Evolutionary conservation across 2,797 vertebrate genomes (phyloP).

Genomic region (Chelidonichthys spinosus): DNA sequence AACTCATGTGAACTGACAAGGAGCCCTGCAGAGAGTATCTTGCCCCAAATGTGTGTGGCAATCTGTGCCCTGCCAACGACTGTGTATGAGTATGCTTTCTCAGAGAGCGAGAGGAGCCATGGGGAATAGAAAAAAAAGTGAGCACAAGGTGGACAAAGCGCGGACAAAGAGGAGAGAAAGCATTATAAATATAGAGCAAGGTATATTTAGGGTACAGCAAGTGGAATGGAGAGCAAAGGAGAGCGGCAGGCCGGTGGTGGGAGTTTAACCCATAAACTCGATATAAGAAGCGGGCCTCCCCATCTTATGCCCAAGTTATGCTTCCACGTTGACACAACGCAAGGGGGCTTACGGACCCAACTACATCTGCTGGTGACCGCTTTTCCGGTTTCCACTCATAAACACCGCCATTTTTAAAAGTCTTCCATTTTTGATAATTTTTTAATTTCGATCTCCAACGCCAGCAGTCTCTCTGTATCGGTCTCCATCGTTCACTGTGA

Average conservation of each 20-base stretch:
- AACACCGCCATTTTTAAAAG: too few species aligned
- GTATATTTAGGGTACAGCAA: slow-evolving; percentile 64
- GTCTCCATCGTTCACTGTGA: too few species aligned
- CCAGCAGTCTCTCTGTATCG: too few species aligned
- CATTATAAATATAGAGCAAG: slow-evolving; percentile 55
- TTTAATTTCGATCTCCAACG: too few species aligned
- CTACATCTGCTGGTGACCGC: too few species aligned
- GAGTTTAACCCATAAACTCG: slow-evolving; percentile 22
- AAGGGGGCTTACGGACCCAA: too few species aligned
- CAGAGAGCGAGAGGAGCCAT: slow-evolving; percentile 42
- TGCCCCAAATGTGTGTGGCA: slow-evolving; percentile 30
- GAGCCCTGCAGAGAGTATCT: slow-evolving; percentile 21
- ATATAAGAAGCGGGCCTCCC: too few species aligned
- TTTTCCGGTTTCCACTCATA: too few species aligned
- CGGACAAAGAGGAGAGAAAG: slow-evolving; percentile 60
- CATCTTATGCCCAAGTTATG: too few species aligned
- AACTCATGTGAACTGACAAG: slow-evolving; percentile 45
- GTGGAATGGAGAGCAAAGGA: slow-evolving; percentile 51
- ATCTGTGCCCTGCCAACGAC: slow-evolving; percentile 44
- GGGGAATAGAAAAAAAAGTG: slow-evolving; percentile 51
- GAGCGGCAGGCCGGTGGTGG: slow-evolving; percentile 26
- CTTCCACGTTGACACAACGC: too few species aligned
- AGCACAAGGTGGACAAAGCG: slow-evolving; percentile 53
- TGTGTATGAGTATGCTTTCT: slow-evolving; percentile 32
- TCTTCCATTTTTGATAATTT: too few species aligned